phyloP scores from a whole-genome alignment of 2,888 invertebrate species.

The Drosophila colorata region DNA sequence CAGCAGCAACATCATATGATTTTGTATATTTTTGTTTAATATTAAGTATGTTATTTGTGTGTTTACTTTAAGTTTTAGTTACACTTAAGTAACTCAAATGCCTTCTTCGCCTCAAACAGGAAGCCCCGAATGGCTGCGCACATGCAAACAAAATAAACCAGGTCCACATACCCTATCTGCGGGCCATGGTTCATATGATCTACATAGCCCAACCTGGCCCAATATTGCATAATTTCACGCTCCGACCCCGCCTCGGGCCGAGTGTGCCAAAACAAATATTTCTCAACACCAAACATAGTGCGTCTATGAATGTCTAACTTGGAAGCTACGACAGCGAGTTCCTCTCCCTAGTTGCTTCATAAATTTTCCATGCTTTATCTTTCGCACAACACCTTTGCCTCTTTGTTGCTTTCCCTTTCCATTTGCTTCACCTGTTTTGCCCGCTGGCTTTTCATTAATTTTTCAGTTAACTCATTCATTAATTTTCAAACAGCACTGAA shows the following conservation, averaged over 20 bases:
- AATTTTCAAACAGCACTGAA: constrained; percentile 70
- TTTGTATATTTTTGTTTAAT: constrained; percentile 79
- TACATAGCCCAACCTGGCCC: constrained; percentile 16
- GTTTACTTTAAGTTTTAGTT: constrained; percentile 81
- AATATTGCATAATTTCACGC: constrained; percentile 77
- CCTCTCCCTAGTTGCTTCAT: constrained; percentile 62
- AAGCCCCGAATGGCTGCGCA: constrained; percentile 67
- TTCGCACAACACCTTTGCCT: constrained; percentile 76
- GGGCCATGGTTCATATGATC: constrained; percentile 11
- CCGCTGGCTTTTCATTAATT: constrained; percentile 75
- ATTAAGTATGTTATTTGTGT: constrained; percentile 81
- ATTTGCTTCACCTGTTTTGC: constrained; percentile 22
- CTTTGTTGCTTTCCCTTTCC: constrained; percentile 26
- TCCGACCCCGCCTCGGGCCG: constrained; percentile 16
- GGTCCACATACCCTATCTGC: constrained; percentile 14
- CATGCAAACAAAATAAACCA: constrained; percentile 78
- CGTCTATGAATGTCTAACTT: constrained; percentile 71
- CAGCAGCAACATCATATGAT: constrained; percentile 38
- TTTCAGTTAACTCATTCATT: constrained; percentile 82
- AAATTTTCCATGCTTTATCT: constrained; percentile 80
- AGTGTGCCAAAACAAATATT: constrained; percentile 76
- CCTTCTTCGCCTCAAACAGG: constrained; percentile 60
- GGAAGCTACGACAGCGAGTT: constrained; percentile 53
- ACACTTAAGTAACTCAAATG: constrained; percentile 79
- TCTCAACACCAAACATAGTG: constrained; percentile 69